Base-by-base conservation (phyloP, 2,113 vertebrate species). In the Ammodytes marinus region DNA sequence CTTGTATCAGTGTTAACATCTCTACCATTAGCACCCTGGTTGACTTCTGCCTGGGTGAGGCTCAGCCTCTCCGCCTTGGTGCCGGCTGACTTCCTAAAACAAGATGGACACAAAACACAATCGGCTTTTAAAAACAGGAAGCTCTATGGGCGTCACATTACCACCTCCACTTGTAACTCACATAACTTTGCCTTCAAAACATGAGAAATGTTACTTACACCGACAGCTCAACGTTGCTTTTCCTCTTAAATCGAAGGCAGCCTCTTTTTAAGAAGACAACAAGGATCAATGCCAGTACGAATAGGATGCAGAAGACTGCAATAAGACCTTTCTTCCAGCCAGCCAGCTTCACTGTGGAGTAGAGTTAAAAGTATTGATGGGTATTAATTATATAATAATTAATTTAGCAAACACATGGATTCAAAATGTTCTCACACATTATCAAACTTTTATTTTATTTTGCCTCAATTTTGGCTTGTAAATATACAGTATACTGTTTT, bases 281-380 rank as follows among this genome's bases (percentile, higher is more conserved):
- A 17, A 92, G 57, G 80, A 90, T 63, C 46, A 94, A 4, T 8
- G 57, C 74, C 69, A 92, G 49, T 10, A 91, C 3, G 8, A 95
- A 40, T 37, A 94, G 54, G 66, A 94, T 54, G 77, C 92, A 94
- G 61, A 88, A 14, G 19, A 80, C 19, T 1, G 60, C 91, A 1
- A 94, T 93, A 3, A 95, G 66, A 35, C 76, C 86, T 85, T 93
- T 94, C 84, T 95, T 96, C 95, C 95, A 96, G 5, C 45, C 57
- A 0, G 94, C 94, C 75, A 93, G 15, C 52, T 85, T 95, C 77
- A 95, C 95, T 96, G 88, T 43, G 70, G 50, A 91, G 57, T 3
- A 88, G 11, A 81, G 55, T 53, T 10, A 64, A 40, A 66, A 15
- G 17, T 8, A 53, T 2, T 0, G 3, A 70, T 11, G 8, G 8